phyloP scores from a whole-genome alignment of 30 jellyfish, hydroid and myxozoan species.

The Euphysa ruthae region DNA sequence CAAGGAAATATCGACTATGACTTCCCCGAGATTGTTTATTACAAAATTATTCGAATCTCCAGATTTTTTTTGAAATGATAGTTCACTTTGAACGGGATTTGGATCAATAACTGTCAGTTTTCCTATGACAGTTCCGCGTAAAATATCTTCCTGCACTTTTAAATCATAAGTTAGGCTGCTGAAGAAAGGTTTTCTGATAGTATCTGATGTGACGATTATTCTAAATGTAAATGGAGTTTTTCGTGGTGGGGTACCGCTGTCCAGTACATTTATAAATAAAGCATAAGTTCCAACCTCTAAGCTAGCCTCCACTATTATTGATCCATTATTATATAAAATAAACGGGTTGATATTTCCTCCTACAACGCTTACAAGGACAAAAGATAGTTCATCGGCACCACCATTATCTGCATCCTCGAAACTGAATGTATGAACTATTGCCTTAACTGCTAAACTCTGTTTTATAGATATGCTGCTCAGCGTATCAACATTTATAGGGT shows the following conservation, averaged over 20 bases:
- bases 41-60: not conserved
- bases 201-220: not conserved
- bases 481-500: not conserved
- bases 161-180: not conserved
- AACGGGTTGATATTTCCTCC: slow-evolving; percentile 2
- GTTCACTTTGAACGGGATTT: not conserved
- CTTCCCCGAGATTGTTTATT: not conserved
- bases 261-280: slow-evolving; percentile 19
- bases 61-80: not conserved
- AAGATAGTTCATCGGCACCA: not conserved
- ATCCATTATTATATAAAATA: slow-evolving; percentile 2
- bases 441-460: slow-evolving; percentile 2
- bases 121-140: slow-evolving; percentile 33
- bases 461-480: not conserved
- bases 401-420: slow-evolving; percentile 18
- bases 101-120: slow-evolving; percentile 35
- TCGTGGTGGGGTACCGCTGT: slow-evolving; percentile 22
- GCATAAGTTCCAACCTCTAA: slow-evolving; percentile 15
- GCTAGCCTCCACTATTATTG: not conserved
- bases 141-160: slow-evolving; percentile 36
- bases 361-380: slow-evolving; percentile 2
- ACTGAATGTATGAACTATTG: not conserved
- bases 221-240: slow-evolving; percentile 16
- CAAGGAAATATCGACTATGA: not conserved
- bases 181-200: slow-evolving; percentile 15